A percentile compares a stretch with the other conserved stretches of the same genome.
Conservation (phyloP, 2,797 vertebrate genomes). For the Lithobates pipiens region DNA sequence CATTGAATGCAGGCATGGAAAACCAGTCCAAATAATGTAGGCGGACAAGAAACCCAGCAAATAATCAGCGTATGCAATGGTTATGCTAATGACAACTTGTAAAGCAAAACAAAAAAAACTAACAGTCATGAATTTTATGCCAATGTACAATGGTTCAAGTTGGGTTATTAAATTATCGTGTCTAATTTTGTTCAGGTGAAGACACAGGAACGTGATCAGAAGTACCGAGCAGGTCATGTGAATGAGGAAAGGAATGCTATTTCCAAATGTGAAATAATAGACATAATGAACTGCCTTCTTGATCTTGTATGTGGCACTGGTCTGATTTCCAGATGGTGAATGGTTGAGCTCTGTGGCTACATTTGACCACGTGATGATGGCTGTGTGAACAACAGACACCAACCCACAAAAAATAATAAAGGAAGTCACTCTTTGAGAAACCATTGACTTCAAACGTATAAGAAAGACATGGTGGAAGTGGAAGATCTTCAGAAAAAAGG, state of each 20-base stretch:
- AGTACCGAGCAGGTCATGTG: background rate
- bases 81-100: too few relatives aligned
- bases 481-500: constrained; percentile 35
- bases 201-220: background rate
- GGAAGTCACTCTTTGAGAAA: background rate
- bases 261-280: background rate
- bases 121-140: too few relatives aligned
- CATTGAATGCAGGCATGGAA: too few relatives aligned
- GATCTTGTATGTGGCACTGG: background rate
- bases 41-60: too few relatives aligned
- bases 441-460: background rate
- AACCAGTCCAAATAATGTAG: too few relatives aligned
- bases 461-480: background rate
- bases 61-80: too few relatives aligned
- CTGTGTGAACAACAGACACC: background rate
- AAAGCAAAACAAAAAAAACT: too few relatives aligned
- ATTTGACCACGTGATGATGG: background rate
- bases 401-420: background rate
- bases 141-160: too few relatives aligned
- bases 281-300: background rate
- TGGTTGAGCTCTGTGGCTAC: background rate
- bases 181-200: background rate
- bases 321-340: background rate
- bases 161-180: background rate
- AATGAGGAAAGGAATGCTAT: background rate